A percentile compares a stretch with the other conserved stretches of the same genome.
Conservation (phyloP, 2,888 invertebrate species). For the Halocaridina rubra region DNA sequence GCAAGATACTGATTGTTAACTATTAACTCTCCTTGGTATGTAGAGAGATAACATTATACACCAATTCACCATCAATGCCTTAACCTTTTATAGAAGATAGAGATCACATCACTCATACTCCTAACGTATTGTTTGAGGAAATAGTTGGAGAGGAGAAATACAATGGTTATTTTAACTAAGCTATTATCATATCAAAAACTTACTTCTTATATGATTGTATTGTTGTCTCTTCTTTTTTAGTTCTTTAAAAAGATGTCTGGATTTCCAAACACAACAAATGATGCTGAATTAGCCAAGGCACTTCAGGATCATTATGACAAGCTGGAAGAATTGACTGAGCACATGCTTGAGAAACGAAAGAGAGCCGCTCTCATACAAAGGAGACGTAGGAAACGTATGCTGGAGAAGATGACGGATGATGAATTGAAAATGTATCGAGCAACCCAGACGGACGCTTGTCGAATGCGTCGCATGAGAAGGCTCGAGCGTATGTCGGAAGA, state of each 20-base stretch:
- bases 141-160: too few species aligned
- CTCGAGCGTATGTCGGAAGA: conserved; percentile 37
- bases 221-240: too few species aligned
- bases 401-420: conserved; percentile 35
- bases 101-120: too few species aligned
- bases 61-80: too few species aligned
- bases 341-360: conserved; percentile 6
- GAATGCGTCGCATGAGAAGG: conserved; percentile 27
- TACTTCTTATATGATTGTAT: not conserved
- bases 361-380: conserved; percentile 21
- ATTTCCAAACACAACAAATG: not conserved
- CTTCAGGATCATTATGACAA: not conserved
- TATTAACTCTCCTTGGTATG: too few species aligned
- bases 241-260: not conserved
- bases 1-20: too few species aligned
- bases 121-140: too few species aligned
- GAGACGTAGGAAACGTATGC: conserved; percentile 14
- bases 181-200: not conserved
- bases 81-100: too few species aligned
- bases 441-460: conserved; percentile 20
- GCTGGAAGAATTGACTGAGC: conserved; percentile 34
- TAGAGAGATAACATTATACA: too few species aligned
- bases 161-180: too few species aligned
- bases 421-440: conserved; percentile 20
- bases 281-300: not conserved